These are phyloP conservation scores for Eospalax fontanierii DNA, from an alignment of 2,797 vertebrate species.

Conservation along the genomic window DNA sequence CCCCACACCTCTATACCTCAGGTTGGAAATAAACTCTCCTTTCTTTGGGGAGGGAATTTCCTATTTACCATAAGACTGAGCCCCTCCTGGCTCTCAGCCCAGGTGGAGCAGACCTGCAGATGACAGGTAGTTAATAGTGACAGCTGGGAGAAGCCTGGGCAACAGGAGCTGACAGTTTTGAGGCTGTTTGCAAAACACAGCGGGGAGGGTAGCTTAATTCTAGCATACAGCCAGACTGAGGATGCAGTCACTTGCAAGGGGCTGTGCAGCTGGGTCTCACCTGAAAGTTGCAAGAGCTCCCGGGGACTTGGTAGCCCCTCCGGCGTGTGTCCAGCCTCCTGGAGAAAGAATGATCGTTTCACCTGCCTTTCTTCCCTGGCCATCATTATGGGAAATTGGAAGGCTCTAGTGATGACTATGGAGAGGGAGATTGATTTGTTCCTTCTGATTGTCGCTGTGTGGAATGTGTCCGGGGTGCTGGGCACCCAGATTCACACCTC, in stretches of 20 bases:
- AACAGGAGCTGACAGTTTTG: slow-evolving; percentile 33
- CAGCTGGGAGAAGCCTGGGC: slow-evolving; percentile 54
- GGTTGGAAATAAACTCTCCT: slow-evolving; percentile 37
- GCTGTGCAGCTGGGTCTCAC: slow-evolving; percentile 14
- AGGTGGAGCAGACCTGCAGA: slow-evolving; percentile 3
- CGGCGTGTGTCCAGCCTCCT: not conserved
- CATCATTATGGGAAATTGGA: slow-evolving; percentile 77
- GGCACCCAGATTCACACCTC: slow-evolving; percentile 84
- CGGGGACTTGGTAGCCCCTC: slow-evolving; percentile 25
- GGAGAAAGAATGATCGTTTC: slow-evolving; percentile 58
- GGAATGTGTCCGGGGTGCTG: slow-evolving; percentile 62
- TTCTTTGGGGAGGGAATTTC: not conserved
- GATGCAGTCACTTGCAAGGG: not conserved
- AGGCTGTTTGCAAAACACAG: slow-evolving; percentile 67
- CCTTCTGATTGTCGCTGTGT: slow-evolving; percentile 80
- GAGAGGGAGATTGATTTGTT: slow-evolving; percentile 84
- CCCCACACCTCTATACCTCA: too few species aligned
- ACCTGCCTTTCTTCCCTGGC: slow-evolving; percentile 5
- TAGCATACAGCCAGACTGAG: slow-evolving; percentile 39
- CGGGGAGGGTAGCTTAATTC: slow-evolving; percentile 19
- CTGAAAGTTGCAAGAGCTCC: not conserved
- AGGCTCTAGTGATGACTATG: slow-evolving; percentile 79
- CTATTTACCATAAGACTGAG: not conserved
- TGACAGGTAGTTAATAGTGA: slow-evolving; percentile 51
- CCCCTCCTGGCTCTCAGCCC: slow-evolving; percentile 15